Conservation (phyloP, 2,113 vertebrate species). For the Litocranius walleri region DNA sequence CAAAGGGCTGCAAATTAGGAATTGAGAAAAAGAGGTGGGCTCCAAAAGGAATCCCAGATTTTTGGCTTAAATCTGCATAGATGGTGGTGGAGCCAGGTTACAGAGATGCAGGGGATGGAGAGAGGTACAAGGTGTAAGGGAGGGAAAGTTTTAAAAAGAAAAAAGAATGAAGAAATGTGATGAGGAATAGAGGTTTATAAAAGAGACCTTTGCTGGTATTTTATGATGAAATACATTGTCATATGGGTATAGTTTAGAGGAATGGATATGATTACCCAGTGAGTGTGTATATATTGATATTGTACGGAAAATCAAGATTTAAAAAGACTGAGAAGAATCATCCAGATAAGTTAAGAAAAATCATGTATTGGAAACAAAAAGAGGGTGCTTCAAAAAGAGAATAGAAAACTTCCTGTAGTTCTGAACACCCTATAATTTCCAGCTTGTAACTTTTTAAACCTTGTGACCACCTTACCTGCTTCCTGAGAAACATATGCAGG, state of each 20-base stretch:
- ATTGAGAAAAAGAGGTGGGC: background rate
- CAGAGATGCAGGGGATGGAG: background rate
- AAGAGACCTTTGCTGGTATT: background rate
- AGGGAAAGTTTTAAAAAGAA: background rate
- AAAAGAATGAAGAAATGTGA: background rate
- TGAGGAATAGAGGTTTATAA: background rate
- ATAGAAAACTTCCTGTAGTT: background rate
- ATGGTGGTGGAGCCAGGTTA: background rate
- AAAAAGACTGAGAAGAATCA: background rate
- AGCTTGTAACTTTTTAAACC: background rate
- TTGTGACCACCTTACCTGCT: background rate
- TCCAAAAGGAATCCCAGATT: background rate
- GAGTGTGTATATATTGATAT: background rate
- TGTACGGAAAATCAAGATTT: background rate
- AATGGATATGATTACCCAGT: background rate
- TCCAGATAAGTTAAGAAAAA: background rate
- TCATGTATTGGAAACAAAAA: background rate
- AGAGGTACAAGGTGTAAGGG: background rate
- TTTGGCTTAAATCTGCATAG: background rate
- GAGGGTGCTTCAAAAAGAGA: background rate
- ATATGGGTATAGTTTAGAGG: background rate
- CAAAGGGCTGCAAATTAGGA: background rate
- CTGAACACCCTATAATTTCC: background rate
- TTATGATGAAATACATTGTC: background rate
- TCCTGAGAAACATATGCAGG: background rate